Conservation (phyloP, 2,113 vertebrate species). For the Elephantulus edwardii region DNA sequence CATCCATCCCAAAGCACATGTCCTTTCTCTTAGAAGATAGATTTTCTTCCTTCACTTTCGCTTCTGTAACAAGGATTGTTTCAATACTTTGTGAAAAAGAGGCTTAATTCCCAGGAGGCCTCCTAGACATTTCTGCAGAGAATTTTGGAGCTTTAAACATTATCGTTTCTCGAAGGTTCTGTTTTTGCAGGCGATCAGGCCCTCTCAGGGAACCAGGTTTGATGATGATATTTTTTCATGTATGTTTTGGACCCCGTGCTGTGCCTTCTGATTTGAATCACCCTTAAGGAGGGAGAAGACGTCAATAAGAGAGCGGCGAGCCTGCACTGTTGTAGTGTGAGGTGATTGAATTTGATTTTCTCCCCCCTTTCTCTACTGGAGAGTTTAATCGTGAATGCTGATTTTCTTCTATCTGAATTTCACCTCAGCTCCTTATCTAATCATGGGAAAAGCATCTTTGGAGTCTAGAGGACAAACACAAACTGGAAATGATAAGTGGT, state of each 20-base stretch:
- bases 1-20: neutral
- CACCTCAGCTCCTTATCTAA: neutral
- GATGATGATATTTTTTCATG: conserved; percentile 45
- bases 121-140: neutral
- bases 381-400: neutral
- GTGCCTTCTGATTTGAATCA: conserved; percentile 1
- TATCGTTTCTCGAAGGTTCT: conserved; percentile 4
- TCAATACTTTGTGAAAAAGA: neutral
- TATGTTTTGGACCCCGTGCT: neutral
- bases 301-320: neutral
- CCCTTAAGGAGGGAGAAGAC: neutral
- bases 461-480: neutral
- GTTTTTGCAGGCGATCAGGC: neutral
- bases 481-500: neutral
- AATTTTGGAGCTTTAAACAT: neutral
- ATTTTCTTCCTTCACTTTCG: neutral
- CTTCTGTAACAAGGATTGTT: neutral
- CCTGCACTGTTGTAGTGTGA: neutral
- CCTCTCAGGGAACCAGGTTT: conserved; percentile 9
- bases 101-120: neutral
- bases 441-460: neutral
- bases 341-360: conserved; percentile 20
- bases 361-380: neutral
- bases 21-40: neutral
- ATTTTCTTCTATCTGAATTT: neutral